Evolutionary conservation across 1,140 invertebrate genomes (phyloP), one percentile per base, ranked within the genome.

Genomic region (Eriosoma lanigerum): DNA sequence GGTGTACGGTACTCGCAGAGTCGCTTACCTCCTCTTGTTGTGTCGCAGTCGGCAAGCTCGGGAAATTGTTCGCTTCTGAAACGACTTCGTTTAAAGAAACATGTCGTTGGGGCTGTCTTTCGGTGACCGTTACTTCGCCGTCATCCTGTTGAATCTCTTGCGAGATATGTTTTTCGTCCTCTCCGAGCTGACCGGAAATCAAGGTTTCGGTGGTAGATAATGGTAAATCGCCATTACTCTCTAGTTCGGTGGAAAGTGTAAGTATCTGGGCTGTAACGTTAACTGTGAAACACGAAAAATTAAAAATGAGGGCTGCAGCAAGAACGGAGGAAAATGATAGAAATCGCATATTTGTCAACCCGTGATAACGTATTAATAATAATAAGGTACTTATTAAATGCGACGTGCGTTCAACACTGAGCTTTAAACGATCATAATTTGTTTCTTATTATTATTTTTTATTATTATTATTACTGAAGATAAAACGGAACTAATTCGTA

Each of bases 261-360:
- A 60, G 26, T 26, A 26, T 15, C 15, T 13, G 1, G 15, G 62
- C 32, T 12, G 62, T 13, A 66, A 21, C 38, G 21, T 66, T 66
- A 21, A 9, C 4, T n/a, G n/a, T 44, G 5, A 46, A 66, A 66
- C 62, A 44, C 4, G 62, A 66, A 15, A 44, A n/a, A 1, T 66
- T 32, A 0, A 66, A 21, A 3, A 66, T 32, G 32, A 66, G 38
- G 2, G 44, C 12, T 44, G 44, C 13, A 4, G 15, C 32, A 1
- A 21, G 32, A 38, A 8, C 38, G 4, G 62, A 17, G 12, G 32
- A 44, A 66, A 66, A 38, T n/a, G 19, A 64, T 12, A 32, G 62
- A 64, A 64, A 66, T 66, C 32, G 38, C 62, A 66, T 66, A 17
- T 44, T 66, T 44, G 62, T n/a, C n/a, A 21, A 21, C 21, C 32